Evolutionary conservation across 2,888 invertebrate genomes (phyloP), one percentile per base, ranked within the genome.

Genomic region (Notocelia uddmanniana): DNA sequence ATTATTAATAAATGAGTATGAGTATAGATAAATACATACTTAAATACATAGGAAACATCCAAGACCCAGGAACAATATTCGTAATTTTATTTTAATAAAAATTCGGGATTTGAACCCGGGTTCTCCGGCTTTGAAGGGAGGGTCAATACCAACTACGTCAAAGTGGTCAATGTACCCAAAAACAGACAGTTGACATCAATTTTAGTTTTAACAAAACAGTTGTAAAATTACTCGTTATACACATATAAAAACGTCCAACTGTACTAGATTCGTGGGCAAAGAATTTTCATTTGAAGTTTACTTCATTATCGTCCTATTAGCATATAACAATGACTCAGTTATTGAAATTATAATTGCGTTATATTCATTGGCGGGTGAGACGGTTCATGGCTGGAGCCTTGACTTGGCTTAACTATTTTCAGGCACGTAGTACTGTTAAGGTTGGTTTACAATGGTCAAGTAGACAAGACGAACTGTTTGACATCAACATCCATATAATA

Each of bases 361-460:
- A 66, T 60, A 67, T 71, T 67, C 67, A 71, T 45, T 19, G 55
- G 21, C 37, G 13, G 54, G 71, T 66, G 31, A 54, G 18, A 1
- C 18, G 21, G 68, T 60, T 72, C 72, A 72, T n/a, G 66, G 71
- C 6, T 67, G 66, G 13, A 71, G 41, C 71, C 71, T 71, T 71
- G 71, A 71, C 59, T 45, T 13, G 13, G 48, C 21, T 63, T 23
- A 45, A 55, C 52, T 26, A 34, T 52, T 37, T 64, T 23, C 21
- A 34, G 23, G 6, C 34, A 64, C 37, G n/a, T 54, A 64, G 19
- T 64, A 64, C 37, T 1, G 1, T 5, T n/a, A 54, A 10, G 10
- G 54, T 21, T 23, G 0, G 18, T 60, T 60, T 59, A 41, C 59
- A 59, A 15, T 8, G 21, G 3, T 8, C 6, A 15, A 59, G 21